Base-by-base conservation (phyloP, 2,113 vertebrate genomes). In the Balaenoptera acutorostrata region DNA sequence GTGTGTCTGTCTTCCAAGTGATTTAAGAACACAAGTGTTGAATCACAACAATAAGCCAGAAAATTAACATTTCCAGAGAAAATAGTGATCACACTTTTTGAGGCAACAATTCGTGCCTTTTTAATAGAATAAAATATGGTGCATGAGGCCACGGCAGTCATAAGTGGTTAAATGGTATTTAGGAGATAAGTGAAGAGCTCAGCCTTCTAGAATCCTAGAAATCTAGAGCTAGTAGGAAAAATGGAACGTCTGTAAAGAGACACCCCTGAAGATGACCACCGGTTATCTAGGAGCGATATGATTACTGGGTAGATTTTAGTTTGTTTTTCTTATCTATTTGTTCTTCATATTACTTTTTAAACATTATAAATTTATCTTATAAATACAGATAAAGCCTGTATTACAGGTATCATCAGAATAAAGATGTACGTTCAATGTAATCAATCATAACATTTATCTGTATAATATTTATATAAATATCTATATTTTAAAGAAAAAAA, bases 351-450 rank as follows among this genome's bases (percentile, higher is more conserved):
- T 71, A 46, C 18, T 91, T 82, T 86, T 87, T 27, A 25, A 68
- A 71, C 33, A 27, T n/a, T 81, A 93, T 84, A 93, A 88, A 80
- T 88, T 31, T 93, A 96, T 75, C 41, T 25, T 91, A 69, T 33
- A 93, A 84, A 64, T 78, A 29, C 27, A 59, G 33, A 80, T 55
- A 57, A 36, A 80, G 33, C 21, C 5, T 77, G 11, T 23, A 36
- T 77, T 39, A 57, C 18, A 66, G 86, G 17, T 46, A 17, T 23
- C 59, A 94, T 18, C 20, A 69, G 68, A 12, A 77, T 25, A 88
- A 36, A 64, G 18, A 93, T 17, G 15, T 39, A 33, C 23, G 64
- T 29, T 61, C 36, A 20, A 44, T 44, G 66, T 57, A 86, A n/a
- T 75, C 41, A 44, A 66, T 33, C 80, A 33, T 71, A 80, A 80